These are phyloP conservation scores for Podilymbus podiceps DNA, from an alignment of 2,113 vertebrate species.

Conservation along the genomic window DNA sequence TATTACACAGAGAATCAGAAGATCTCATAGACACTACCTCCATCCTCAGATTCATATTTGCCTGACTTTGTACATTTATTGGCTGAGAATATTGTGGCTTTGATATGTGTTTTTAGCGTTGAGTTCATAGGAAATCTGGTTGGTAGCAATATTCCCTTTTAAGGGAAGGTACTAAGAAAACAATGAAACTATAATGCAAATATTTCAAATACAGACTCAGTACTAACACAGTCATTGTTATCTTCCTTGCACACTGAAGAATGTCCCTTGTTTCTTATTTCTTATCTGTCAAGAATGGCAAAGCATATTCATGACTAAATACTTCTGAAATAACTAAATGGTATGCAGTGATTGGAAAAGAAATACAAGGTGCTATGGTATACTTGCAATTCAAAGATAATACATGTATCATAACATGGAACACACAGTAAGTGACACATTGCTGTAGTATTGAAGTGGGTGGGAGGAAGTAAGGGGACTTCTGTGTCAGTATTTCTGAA, in stretches of 20 bases:
- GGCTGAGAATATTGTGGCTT: background rate
- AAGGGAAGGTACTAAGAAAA: background rate
- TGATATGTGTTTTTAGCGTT: background rate
- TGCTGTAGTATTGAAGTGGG: background rate
- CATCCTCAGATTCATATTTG: background rate
- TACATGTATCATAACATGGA: background rate
- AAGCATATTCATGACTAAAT: background rate
- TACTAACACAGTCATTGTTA: background rate
- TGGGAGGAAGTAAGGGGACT: background rate
- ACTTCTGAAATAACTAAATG: background rate
- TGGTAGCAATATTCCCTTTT: background rate
- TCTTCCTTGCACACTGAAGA: background rate
- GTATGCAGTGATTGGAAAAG: background rate
- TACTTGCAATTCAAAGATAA: background rate
- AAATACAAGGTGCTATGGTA: background rate
- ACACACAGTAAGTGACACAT: background rate
- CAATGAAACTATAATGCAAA: background rate
- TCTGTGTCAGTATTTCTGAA: background rate
- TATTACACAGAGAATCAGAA: background rate
- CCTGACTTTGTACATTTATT: background rate
- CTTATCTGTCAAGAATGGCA: background rate
- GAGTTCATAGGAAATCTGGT: background rate
- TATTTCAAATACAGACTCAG: background rate
- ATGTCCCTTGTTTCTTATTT: background rate
- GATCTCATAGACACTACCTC: background rate